These are phyloP conservation scores for Saccostrea echinata DNA, from an alignment of 1,140 invertebrate genomes.

Conservation along the genomic window DNA sequence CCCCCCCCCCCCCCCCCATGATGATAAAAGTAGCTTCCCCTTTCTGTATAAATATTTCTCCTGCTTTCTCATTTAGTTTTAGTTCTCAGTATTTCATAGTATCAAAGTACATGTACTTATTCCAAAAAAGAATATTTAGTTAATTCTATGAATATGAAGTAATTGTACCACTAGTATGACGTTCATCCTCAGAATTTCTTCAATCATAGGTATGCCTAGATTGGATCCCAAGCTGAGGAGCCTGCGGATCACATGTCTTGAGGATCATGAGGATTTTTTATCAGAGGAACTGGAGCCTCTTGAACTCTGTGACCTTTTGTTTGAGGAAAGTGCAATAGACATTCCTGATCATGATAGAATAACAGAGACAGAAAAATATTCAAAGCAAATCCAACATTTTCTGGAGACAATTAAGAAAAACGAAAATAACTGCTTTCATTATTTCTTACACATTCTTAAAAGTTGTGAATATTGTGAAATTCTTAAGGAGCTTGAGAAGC, in stretches of 20 bases:
- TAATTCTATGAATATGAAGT: too few relatives aligned
- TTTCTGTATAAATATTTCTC: too few relatives aligned
- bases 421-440: neutral
- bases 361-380: neutral
- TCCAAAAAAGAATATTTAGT: too few relatives aligned
- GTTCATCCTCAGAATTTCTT: too few relatives aligned
- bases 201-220: neutral
- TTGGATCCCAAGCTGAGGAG: neutral
- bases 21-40: too few relatives aligned
- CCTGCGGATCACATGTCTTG: neutral
- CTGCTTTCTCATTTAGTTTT: too few relatives aligned
- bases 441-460: neutral
- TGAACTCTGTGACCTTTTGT: neutral
- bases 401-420: conserved; percentile 3
- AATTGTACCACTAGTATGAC: too few relatives aligned
- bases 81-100: too few relatives aligned
- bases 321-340: neutral
- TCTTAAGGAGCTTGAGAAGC: neutral
- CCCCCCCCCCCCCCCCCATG: too few relatives aligned
- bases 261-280: neutral
- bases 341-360: conserved; percentile 17
- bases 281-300: neutral
- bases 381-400: neutral
- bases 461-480: neutral
- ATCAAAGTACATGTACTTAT: too few relatives aligned